Conservation (phyloP, 2,797 vertebrate genomes). For the Sebastes miniatus region DNA sequence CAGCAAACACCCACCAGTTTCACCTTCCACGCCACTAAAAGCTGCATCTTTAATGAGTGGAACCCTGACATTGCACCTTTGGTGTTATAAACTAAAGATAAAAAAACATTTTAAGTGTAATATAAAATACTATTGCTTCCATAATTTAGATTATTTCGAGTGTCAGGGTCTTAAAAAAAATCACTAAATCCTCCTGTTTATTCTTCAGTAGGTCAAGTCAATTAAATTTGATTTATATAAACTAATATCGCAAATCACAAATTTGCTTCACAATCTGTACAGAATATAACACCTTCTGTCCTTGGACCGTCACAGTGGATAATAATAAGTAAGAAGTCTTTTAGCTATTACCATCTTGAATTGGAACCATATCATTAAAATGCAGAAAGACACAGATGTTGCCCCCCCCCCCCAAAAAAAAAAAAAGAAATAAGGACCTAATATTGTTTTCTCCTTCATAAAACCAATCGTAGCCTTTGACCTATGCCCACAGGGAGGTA, state of each 20-base stretch:
- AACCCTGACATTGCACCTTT: constrained; percentile 35
- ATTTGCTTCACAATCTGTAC: too few relatives aligned
- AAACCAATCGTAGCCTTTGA: constrained; percentile 53
- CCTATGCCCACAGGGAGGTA: constrained; percentile 56
- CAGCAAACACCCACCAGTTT: constrained; percentile 70
- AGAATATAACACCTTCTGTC: background rate
- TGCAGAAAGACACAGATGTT: constrained; percentile 31
- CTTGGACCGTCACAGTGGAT: too few relatives aligned
- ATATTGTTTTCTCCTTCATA: constrained; percentile 49
- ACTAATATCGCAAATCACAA: too few relatives aligned
- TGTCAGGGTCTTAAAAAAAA: background rate
- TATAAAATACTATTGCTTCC: constrained; percentile 3
- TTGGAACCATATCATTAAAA: constrained; percentile 1
- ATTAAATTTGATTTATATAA: background rate
- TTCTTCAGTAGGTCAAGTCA: background rate
- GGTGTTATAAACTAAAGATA: background rate
- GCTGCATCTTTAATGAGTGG: constrained; percentile 49
- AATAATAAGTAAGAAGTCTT: background rate
- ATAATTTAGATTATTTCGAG: constrained; percentile 6
- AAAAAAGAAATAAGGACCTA: constrained; percentile 21
- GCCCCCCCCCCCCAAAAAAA: background rate
- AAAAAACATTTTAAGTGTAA: constrained; percentile 8
- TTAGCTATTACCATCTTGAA: background rate
- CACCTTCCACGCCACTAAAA: constrained; percentile 37
- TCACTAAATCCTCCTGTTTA: background rate